Evolutionary conservation across 2,113 vertebrate species (phyloP).

Genomic region (Dendrocopos noguchii): DNA sequence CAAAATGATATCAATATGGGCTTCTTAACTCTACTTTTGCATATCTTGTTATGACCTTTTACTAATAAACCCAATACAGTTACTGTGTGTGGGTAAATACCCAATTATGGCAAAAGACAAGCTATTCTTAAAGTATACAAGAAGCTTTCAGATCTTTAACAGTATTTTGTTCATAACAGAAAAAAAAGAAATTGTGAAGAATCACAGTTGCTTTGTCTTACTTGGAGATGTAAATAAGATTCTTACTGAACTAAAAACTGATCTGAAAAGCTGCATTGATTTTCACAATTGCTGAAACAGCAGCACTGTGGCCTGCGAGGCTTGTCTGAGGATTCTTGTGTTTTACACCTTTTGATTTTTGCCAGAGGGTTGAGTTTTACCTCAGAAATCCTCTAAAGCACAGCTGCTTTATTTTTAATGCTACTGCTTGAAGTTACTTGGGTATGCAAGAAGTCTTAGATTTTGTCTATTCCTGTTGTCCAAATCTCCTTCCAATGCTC

Average conservation of each 20-base stretch:
- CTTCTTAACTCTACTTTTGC: background rate
- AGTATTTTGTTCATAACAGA: background rate
- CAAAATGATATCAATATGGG: background rate
- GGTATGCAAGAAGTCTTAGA: background rate
- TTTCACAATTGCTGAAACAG: background rate
- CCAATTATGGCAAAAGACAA: background rate
- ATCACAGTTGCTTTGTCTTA: background rate
- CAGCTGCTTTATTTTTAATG: background rate
- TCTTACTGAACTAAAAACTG: background rate
- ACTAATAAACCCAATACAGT: background rate
- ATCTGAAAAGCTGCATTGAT: constrained; percentile 18
- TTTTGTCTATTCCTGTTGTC: background rate
- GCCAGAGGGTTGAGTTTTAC: background rate
- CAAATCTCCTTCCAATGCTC: background rate
- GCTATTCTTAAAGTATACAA: background rate
- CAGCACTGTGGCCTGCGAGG: background rate
- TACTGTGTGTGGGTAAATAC: background rate
- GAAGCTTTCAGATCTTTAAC: background rate
- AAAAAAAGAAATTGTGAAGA: background rate
- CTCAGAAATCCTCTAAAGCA: background rate
- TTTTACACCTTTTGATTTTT: background rate
- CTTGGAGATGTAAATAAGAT: background rate
- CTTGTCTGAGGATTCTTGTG: background rate
- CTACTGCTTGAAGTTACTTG: background rate
- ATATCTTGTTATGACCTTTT: background rate